These are phyloP conservation scores for Calameuta filiformis DNA, from an alignment of 2,888 invertebrate genomes.

Conservation along the genomic window DNA sequence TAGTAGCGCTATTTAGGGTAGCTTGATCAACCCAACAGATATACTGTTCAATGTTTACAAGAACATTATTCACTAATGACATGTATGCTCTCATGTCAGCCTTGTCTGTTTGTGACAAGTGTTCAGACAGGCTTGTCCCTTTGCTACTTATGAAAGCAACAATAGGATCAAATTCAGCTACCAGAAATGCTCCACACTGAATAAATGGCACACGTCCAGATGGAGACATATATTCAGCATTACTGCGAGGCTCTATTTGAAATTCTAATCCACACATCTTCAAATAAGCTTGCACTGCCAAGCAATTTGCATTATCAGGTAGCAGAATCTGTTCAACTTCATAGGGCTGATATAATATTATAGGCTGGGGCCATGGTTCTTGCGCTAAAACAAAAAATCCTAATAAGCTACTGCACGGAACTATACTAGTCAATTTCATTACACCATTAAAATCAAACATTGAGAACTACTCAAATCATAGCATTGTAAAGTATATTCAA, in stretches of 20 bases:
- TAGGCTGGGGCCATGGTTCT: conserved; percentile 92
- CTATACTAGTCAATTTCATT: too few species aligned
- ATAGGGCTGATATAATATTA: conserved; percentile 87
- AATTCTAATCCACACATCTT: conserved; percentile 92
- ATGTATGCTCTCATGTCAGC: conserved; percentile 95
- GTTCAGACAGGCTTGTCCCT: conserved; percentile 79
- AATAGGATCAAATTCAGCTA: conserved; percentile 92
- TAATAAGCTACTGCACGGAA: too few species aligned
- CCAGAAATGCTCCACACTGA: conserved; percentile 87
- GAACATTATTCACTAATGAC: conserved; percentile 87
- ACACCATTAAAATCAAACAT: too few species aligned
- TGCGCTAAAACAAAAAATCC: conserved; percentile 69
- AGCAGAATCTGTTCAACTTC: conserved; percentile 94
- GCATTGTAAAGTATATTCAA: conserved; percentile 18
- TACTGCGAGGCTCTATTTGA: conserved; percentile 83
- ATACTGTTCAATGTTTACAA: conserved; percentile 93
- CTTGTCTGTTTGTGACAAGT: conserved; percentile 80
- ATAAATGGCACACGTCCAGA: conserved; percentile 94
- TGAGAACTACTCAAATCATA: conserved; percentile 3
- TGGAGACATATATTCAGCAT: conserved; percentile 98
- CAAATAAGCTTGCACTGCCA: conserved; percentile 92
- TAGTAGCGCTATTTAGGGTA: conserved; percentile 85
- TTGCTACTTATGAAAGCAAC: conserved; percentile 89
- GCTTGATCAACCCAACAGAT: conserved; percentile 87
- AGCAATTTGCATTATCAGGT: conserved; percentile 93